Conservation (phyloP, 2,113 vertebrate genomes). For the Cebidichthys violaceus region DNA sequence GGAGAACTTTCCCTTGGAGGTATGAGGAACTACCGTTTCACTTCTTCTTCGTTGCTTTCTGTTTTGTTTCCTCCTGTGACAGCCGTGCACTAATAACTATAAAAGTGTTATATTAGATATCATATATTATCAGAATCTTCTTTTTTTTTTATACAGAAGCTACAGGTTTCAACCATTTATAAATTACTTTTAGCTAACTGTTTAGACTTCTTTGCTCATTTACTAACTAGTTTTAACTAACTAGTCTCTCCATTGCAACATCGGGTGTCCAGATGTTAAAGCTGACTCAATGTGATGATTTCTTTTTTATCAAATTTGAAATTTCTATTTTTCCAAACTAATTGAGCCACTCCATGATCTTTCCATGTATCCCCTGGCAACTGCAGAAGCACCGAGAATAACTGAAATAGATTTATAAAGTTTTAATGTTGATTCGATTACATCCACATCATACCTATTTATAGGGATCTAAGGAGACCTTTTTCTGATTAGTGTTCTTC, state of each 20-base stretch:
- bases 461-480: background rate
- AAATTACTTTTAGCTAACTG: too few species aligned
- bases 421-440: background rate
- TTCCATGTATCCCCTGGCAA: background rate
- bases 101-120: background rate
- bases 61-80: background rate
- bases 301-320: background rate
- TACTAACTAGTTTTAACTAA: background rate
- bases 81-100: background rate
- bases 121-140: too few species aligned
- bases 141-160: background rate
- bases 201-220: background rate
- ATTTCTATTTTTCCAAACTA: background rate
- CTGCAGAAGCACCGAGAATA: background rate
- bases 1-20: slow-evolving; percentile 87
- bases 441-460: background rate
- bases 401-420: background rate
- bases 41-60: slow-evolving; percentile 12
- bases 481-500: background rate
- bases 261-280: background rate
- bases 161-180: too few species aligned
- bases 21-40: slow-evolving; percentile 53
- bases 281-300: background rate
- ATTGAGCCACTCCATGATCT: background rate
- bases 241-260: background rate